Evolutionary conservation across 2,888 invertebrate genomes (phyloP).

Genomic region (Melinopterus prodromus): DNA sequence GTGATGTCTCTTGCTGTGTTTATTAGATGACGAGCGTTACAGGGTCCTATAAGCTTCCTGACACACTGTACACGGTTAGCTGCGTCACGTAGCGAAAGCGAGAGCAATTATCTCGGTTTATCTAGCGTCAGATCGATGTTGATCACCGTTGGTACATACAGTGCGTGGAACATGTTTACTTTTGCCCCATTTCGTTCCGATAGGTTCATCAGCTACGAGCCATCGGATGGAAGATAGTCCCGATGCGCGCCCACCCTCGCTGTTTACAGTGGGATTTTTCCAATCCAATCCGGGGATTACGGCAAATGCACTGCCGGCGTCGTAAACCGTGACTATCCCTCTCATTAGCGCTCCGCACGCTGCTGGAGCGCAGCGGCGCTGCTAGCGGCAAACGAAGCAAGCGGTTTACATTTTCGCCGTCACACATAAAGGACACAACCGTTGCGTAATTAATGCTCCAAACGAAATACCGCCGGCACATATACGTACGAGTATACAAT

Average conservation of each 20-base stretch:
- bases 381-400: neutral
- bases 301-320: neutral
- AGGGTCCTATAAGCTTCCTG: too few species aligned
- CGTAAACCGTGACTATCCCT: conserved; percentile 4
- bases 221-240: neutral
- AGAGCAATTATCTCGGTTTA: neutral
- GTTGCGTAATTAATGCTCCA: neutral
- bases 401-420: neutral
- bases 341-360: neutral
- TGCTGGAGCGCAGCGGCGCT: neutral
- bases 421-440: neutral
- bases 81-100: neutral
- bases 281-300: neutral
- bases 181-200: neutral
- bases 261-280: neutral
- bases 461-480: neutral
- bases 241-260: neutral
- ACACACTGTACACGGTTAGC: too few species aligned
- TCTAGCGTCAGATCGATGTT: neutral
- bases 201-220: neutral
- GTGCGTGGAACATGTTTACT: neutral
- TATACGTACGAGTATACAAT: neutral
- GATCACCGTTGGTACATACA: neutral
- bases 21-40: too few species aligned
- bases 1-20: too few species aligned